phyloP scores from a whole-genome alignment of 2,888 invertebrate species.

The Tyria jacobaeae region DNA sequence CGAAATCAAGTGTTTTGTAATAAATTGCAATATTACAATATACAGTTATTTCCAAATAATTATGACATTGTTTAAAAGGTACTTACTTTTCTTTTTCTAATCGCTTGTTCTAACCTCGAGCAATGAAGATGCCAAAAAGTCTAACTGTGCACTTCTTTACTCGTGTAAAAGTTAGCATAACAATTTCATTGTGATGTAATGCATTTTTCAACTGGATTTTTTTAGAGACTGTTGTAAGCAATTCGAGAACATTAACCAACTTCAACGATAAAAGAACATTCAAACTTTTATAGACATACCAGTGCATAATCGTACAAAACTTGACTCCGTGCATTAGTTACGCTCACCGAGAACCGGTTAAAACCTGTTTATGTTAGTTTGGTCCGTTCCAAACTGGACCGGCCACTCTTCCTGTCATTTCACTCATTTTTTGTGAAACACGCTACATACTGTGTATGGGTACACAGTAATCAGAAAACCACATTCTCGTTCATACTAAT shows the following conservation, averaged over 20 bases:
- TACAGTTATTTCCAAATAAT: too few relatives aligned
- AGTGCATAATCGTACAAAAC: constrained; percentile 39
- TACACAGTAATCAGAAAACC: constrained; percentile 28
- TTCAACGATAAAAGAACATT: constrained; percentile 12
- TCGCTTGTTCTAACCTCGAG: too few relatives aligned
- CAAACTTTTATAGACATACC: constrained; percentile 30
- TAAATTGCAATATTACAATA: too few relatives aligned
- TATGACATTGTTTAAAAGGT: too few relatives aligned
- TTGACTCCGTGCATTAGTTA: constrained; percentile 39
- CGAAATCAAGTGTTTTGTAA: too few relatives aligned
- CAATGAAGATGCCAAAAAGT: too few relatives aligned
- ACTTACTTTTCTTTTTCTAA: too few relatives aligned
- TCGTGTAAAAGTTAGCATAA: background rate
- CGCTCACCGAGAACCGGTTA: constrained; percentile 48
- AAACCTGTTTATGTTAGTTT: constrained; percentile 54
- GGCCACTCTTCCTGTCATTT: constrained; percentile 71
- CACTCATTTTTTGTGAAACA: constrained; percentile 60
- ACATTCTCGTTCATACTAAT: constrained; percentile 11
- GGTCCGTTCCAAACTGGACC: constrained; percentile 48
- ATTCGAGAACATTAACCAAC: background rate
- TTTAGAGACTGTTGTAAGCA: background rate
- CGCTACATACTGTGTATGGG: constrained; percentile 33
- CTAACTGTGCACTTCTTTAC: too few relatives aligned
- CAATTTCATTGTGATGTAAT: background rate
- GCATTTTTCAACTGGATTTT: background rate